phyloP scores from a whole-genome alignment of 2,113 vertebrate species.

The Dasyurus viverrinus region DNA sequence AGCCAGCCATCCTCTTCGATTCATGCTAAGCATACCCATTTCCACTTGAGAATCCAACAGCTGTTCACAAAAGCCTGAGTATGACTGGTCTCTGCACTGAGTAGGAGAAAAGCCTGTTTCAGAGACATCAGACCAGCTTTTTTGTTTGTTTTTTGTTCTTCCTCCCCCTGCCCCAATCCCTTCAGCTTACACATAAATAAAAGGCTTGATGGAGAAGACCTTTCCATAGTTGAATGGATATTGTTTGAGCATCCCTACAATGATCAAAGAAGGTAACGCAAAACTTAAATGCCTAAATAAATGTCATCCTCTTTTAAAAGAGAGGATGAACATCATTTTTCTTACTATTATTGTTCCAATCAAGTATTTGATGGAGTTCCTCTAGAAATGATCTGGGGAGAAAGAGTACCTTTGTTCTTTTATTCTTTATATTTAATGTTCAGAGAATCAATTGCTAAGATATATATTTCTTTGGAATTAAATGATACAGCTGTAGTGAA shows the following conservation, averaged over 20 bases:
- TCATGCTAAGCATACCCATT: neutral
- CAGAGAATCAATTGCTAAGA: neutral
- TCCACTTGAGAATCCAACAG: neutral
- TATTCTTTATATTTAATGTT: neutral
- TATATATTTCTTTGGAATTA: neutral
- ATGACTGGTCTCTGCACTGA: neutral
- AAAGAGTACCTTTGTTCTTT: neutral
- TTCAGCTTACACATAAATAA: neutral
- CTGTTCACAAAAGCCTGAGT: neutral
- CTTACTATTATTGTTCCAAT: neutral
- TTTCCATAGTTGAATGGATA: neutral
- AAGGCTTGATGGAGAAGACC: neutral
- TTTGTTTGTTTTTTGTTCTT: too few species aligned
- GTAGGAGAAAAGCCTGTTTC: neutral
- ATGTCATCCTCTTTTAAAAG: neutral
- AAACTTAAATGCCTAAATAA: neutral
- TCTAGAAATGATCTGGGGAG: neutral
- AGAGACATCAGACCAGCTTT: neutral
- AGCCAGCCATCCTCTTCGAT: neutral
- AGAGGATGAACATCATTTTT: neutral
- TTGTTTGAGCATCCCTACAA: neutral
- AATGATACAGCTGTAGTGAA: neutral
- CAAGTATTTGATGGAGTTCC: neutral
- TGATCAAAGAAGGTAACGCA: neutral
- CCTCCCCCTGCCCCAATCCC: neutral